These are phyloP conservation scores for Physella acuta DNA, from an alignment of 1,140 invertebrate genomes.

Conservation along the genomic window DNA sequence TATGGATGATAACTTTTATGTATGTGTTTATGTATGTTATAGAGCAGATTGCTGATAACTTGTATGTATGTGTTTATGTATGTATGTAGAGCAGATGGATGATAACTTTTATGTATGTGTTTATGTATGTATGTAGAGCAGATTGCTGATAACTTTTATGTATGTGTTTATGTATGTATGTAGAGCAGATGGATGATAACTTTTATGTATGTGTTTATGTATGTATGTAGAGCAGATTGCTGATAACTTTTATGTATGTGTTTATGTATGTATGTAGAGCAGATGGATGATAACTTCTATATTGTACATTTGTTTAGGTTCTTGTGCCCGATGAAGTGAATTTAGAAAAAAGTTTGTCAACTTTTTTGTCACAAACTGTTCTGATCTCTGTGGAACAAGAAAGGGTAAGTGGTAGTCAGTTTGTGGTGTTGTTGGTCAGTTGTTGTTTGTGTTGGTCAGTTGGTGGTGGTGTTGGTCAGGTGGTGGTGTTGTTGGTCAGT, in stretches of 20 bases:
- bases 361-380: slow-evolving; percentile 43
- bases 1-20: neutral
- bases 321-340: slow-evolving; percentile 37
- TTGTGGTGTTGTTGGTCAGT: neutral
- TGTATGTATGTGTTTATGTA: neutral
- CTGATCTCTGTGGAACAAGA: slow-evolving; percentile 34
- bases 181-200: neutral
- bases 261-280: neutral
- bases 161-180: neutral
- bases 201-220: neutral
- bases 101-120: neutral
- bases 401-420: slow-evolving; percentile 37
- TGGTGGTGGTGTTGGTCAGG: no score
- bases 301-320: slow-evolving; percentile 34
- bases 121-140: no score
- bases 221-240: neutral
- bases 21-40: neutral
- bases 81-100: neutral
- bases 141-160: neutral
- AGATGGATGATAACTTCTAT: neutral
- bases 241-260: neutral
- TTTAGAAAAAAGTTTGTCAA: slow-evolving; percentile 41
- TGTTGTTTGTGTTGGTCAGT: neutral
- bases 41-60: neutral
- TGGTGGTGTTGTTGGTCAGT: no score